Evolutionary conservation across 2,888 invertebrate genomes (phyloP).

Genomic region (Monopis laevigella): DNA sequence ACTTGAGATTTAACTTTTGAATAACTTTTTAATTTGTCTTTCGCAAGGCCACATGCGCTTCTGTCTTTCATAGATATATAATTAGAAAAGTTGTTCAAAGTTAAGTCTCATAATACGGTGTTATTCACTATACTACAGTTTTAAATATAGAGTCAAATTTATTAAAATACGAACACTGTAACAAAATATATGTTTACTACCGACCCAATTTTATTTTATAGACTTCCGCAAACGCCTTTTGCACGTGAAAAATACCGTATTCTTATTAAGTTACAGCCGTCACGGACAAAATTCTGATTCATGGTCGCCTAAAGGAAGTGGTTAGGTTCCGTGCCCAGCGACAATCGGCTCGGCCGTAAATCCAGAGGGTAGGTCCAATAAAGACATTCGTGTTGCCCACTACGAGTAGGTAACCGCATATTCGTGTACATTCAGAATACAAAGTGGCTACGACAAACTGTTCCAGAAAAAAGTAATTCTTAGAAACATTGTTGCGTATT

Average conservation of each 20-base stretch:
- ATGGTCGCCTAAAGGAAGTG: slow-evolving; percentile 1
- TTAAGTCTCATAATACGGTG: no score
- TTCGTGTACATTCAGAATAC: slow-evolving; percentile 1
- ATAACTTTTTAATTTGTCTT: no score
- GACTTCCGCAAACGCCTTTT: slow-evolving; percentile 2
- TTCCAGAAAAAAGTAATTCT: background rate
- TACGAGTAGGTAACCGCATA: slow-evolving; percentile 5
- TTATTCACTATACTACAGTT: no score
- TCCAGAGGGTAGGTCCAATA: slow-evolving; percentile 37
- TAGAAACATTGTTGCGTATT: background rate
- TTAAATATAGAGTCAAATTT: no score
- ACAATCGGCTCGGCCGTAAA: slow-evolving; percentile 40
- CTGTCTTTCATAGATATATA: no score
- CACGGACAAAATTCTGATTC: slow-evolving; percentile 11
- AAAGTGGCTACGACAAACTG: background rate
- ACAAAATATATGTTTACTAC: background rate
- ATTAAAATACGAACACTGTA: background rate
- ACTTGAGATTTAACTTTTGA: no score
- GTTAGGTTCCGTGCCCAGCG: slow-evolving; percentile 25
- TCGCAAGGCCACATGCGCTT: no score
- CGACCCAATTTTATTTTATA: slow-evolving; percentile 5
- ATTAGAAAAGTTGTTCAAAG: no score
- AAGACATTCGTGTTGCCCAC: slow-evolving; percentile 38
- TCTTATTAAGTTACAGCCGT: slow-evolving; percentile 7
- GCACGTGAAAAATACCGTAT: background rate